Base-by-base conservation (phyloP, 2,888 invertebrate species). In the Timandra comae region DNA sequence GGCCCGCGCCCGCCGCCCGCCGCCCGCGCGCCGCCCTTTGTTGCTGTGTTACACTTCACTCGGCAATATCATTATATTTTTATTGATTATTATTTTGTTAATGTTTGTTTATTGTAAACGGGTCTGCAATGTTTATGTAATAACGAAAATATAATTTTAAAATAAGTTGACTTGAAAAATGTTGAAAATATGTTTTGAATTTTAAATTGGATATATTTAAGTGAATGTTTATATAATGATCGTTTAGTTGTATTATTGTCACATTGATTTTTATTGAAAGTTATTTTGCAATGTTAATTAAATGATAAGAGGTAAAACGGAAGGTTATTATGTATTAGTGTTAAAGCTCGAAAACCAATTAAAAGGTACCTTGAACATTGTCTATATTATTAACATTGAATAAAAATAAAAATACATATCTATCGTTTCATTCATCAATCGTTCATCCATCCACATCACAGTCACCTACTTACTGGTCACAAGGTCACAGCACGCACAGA, bases 361-460 rank as follows among this genome's bases (percentile, higher is more conserved):
- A 66, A 80, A 82, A 79, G 80, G 82, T 84, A 85, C 84, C 82
- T 84, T 85, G 78, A 81, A 84, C 81, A 82, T 82, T 85, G 84
- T 86, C 82, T 86, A 81, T 82, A 84, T 81, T 85, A 86, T 85
- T 86, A 85, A 85, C 82, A 86, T 82, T 85, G 81, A 82, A 85
- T 86, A 85, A 86, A 86, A 78, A 73, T 73, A 72, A 82, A 80
- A 77, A 63, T 48, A 29, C 46, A 53, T 38, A 6, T 35, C 43
- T 54, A n/a, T n/a, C 49, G 56, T 67, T 70, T 69, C 12, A 46
- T 44, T 65, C 58, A 37, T 35, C 27, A 11, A 27, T 30, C 31
- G 35, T 42, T 41, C 37, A 33, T 29, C 29, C 19, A 28, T 31
- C 31, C 28, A 12, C 21, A 9, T 22, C 26, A 16, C 5, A 2